phyloP scores from a whole-genome alignment of 2,888 invertebrate species.

The Lochmaea crataegi region DNA sequence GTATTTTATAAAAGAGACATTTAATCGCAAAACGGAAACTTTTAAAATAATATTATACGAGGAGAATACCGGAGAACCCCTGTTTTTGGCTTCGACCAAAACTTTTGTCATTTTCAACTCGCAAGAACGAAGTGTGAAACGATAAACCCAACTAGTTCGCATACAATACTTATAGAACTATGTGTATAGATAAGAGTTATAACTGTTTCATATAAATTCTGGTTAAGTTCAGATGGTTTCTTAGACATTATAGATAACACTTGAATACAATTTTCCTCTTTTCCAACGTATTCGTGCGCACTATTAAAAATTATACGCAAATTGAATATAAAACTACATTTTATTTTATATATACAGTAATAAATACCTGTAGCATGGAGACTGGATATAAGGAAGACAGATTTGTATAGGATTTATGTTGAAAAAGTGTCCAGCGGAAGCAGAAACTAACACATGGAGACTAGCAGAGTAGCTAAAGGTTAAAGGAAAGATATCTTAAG shows the following conservation, averaged over 20 bases:
- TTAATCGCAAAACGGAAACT: constrained; percentile 37
- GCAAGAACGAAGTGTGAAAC: constrained; percentile 62
- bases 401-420: no score
- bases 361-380: no score
- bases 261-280: constrained; percentile 8
- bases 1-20: constrained; percentile 22
- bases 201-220: constrained; percentile 39
- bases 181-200: constrained; percentile 38
- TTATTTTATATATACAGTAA: not conserved
- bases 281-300: not conserved
- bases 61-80: constrained; percentile 28
- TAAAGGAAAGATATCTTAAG: no score
- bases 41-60: constrained; percentile 40
- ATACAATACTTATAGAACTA: constrained; percentile 38
- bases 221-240: constrained; percentile 8
- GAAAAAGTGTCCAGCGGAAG: no score
- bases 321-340: not conserved
- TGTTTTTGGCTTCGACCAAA: constrained; percentile 50
- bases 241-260: not conserved
- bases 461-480: no score
- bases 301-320: not conserved
- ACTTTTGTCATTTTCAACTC: constrained; percentile 63
- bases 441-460: no score
- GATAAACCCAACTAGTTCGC: constrained; percentile 62
- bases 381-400: no score